Evolutionary conservation across 2,797 vertebrate genomes (phyloP).

Genomic region (Pseudocheirus occidentalis): DNA sequence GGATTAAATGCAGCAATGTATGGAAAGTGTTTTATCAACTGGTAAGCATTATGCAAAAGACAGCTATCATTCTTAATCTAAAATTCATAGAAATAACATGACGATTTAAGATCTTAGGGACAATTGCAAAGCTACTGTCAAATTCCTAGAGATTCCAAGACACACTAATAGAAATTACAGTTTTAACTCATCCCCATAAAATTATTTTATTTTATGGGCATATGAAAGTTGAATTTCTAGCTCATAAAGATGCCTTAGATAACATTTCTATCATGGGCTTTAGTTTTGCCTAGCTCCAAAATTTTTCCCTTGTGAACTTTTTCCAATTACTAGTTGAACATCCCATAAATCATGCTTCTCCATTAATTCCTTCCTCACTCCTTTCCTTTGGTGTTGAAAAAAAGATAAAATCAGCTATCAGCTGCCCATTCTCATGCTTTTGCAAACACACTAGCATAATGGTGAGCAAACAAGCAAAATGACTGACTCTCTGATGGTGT

Average conservation of each 20-base stretch:
- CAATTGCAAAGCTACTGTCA: conserved; percentile 47
- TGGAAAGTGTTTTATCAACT: background rate
- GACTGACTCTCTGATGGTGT: background rate
- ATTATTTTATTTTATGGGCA: conserved; percentile 53
- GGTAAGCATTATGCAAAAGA: background rate
- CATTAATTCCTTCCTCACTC: background rate
- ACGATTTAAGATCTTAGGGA: conserved; percentile 45
- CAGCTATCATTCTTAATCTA: conserved; percentile 1
- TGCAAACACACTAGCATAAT: background rate
- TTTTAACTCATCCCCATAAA: conserved; percentile 55
- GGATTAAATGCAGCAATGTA: background rate
- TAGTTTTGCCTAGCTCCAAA: conserved; percentile 54
- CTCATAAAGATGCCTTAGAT: conserved; percentile 57
- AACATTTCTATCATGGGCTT: conserved; percentile 55
- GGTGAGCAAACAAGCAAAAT: background rate
- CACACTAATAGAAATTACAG: conserved; percentile 48
- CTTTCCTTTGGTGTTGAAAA: background rate
- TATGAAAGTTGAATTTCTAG: conserved; percentile 60
- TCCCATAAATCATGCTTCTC: conserved; percentile 30
- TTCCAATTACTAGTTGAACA: conserved; percentile 53
- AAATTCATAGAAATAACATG: conserved; percentile 37
- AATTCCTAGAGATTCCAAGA: conserved; percentile 50
- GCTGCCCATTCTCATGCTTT: background rate
- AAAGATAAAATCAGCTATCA: background rate
- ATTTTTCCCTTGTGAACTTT: conserved; percentile 58